phyloP scores from a whole-genome alignment of 1,140 invertebrate genomes.

The Atopsyche davidsoni region DNA sequence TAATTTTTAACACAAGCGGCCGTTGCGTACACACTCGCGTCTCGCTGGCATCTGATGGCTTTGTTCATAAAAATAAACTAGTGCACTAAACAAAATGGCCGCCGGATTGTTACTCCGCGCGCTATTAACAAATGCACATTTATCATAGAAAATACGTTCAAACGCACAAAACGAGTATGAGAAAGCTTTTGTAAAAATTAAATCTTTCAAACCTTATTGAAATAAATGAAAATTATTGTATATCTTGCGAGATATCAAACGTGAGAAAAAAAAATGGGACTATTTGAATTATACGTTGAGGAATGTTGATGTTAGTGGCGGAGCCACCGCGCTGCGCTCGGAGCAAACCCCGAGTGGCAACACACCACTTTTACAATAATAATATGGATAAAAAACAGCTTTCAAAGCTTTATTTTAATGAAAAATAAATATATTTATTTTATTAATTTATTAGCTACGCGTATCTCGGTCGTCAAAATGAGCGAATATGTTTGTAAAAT shows the following conservation, averaged over 20 bases:
- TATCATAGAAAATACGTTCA: neutral
- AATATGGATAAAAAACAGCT: too few relatives aligned
- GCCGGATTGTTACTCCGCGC: conserved; percentile 25
- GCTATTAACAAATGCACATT: conserved; percentile 16
- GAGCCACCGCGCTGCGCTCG: conserved; percentile 13
- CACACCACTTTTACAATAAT: too few relatives aligned
- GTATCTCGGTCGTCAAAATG: too few relatives aligned
- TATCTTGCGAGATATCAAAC: conserved; percentile 3
- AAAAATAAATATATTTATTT: too few relatives aligned
- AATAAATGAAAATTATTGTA: neutral
- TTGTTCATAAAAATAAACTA: conserved; percentile 27
- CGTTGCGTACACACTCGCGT: conserved; percentile 19
- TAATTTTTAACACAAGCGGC: conserved; percentile 11
- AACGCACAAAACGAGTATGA: neutral
- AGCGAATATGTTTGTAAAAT: too few relatives aligned
- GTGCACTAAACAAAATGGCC: conserved; percentile 30
- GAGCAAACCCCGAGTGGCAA: too few relatives aligned
- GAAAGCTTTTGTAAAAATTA: neutral
- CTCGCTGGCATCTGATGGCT: conserved; percentile 20
- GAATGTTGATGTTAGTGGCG: conserved; percentile 22
- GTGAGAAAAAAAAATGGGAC: conserved; percentile 29
- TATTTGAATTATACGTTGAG: conserved; percentile 27
- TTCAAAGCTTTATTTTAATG: too few relatives aligned
- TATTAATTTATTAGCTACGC: too few relatives aligned
- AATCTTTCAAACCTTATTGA: neutral